These are phyloP conservation scores for Neodiprion lecontei DNA, from an alignment of 1,140 invertebrate species.

Conservation along the genomic window DNA sequence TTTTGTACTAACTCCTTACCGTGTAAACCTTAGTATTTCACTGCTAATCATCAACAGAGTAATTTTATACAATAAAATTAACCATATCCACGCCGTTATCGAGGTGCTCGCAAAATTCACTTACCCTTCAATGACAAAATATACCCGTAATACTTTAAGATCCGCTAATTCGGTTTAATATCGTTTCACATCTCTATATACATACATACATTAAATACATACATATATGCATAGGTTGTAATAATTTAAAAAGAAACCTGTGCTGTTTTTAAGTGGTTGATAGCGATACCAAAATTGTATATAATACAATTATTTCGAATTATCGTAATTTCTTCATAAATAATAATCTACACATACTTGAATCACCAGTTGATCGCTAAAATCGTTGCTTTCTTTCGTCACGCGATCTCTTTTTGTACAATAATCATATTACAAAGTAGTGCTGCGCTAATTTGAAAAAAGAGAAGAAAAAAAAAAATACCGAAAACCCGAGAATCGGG, in stretches of 20 bases:
- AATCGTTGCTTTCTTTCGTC: not conserved
- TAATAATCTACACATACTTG: slow-evolving; percentile 8
- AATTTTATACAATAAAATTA: slow-evolving; percentile 14
- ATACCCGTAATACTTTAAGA: too few relatives aligned
- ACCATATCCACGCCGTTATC: not conserved
- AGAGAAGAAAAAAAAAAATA: too few relatives aligned
- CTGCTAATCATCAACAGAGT: slow-evolving; percentile 9
- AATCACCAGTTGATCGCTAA: not conserved
- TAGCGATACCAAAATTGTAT: slow-evolving; percentile 19
- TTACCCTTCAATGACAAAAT: too few relatives aligned
- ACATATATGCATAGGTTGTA: slow-evolving; percentile 55
- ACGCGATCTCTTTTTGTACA: too few relatives aligned
- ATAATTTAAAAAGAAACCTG: slow-evolving; percentile 32
- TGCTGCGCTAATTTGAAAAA: too few relatives aligned
- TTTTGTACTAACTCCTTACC: not conserved
- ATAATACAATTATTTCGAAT: slow-evolving; percentile 17
- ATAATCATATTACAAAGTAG: too few relatives aligned
- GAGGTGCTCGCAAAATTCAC: too few relatives aligned
- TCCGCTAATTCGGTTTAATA: not conserved
- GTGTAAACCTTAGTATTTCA: not conserved
- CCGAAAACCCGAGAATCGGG: too few relatives aligned
- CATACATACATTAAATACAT: slow-evolving; percentile 23
- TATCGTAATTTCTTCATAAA: slow-evolving; percentile 17
- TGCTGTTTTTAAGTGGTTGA: slow-evolving; percentile 21
- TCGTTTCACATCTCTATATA: not conserved